A percentile compares a stretch with the other conserved stretches of the same genome.
Evolutionary conservation across 2,797 vertebrate genomes (phyloP).

Genomic region (Artibeus jamaicensis): DNA sequence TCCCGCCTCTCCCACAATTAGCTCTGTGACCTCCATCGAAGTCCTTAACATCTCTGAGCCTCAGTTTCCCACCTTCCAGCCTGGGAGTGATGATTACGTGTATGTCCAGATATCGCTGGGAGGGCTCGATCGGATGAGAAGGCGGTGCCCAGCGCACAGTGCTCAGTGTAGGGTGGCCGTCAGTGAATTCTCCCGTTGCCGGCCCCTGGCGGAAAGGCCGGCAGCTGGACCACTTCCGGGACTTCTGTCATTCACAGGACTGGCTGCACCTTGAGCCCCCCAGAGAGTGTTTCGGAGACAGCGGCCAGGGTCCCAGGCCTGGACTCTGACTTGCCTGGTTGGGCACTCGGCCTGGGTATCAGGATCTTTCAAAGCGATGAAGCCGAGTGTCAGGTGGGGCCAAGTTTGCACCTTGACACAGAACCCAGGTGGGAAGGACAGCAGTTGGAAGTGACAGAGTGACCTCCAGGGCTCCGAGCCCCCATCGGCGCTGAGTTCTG

Average conservation of each 20-base stretch:
- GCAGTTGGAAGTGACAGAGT: not conserved
- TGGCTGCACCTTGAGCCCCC: not conserved
- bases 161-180: not conserved
- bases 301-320: not conserved
- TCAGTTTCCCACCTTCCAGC: not conserved
- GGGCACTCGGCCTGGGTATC: not conserved
- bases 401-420: not conserved
- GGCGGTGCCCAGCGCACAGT: accelerated
- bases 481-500: accelerated
- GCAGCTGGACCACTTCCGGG: not conserved
- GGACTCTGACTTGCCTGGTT: not conserved
- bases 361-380: not conserved
- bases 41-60: not conserved
- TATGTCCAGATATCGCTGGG: not conserved
- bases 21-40: not conserved
- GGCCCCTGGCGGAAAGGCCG: not conserved
- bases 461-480: accelerated
- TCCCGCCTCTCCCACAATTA: not conserved
- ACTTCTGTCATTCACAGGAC: not conserved
- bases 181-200: too few species aligned
- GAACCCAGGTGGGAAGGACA: not conserved
- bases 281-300: not conserved
- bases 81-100: too few species aligned
- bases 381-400: not conserved
- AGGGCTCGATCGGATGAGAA: not conserved